phyloP scores from a whole-genome alignment of 2,113 vertebrate species.

The Sorex araneus region DNA sequence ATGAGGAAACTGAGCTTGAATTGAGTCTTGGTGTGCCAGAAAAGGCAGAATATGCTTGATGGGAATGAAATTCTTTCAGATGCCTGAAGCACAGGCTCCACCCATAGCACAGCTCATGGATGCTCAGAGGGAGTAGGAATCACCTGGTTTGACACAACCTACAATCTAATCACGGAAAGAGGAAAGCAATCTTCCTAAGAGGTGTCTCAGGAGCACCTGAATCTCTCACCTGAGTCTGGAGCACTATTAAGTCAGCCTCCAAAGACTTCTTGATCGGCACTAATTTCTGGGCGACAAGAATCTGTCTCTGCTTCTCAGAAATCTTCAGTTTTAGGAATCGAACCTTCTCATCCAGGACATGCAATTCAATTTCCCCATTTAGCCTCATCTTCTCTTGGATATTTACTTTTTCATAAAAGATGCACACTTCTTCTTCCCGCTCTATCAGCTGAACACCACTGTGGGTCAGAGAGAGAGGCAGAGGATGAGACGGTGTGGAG shows the following conservation, averaged over 20 bases:
- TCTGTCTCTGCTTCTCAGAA: slow-evolving; percentile 91
- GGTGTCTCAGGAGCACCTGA: background rate
- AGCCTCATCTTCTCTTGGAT: slow-evolving; percentile 90
- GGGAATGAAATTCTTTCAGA: background rate
- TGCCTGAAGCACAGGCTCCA: background rate
- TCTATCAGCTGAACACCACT: slow-evolving; percentile 94
- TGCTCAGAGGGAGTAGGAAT: background rate
- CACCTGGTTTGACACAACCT: background rate
- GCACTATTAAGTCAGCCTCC: slow-evolving; percentile 88
- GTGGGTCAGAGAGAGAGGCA: slow-evolving; percentile 71
- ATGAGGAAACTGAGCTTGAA: background rate
- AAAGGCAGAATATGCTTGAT: background rate
- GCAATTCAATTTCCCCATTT: slow-evolving; percentile 89
- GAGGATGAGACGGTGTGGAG: background rate
- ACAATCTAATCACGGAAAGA: background rate
- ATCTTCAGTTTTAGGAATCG: slow-evolving; percentile 89
- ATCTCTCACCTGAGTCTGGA: slow-evolving; percentile 93
- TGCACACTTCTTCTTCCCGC: slow-evolving; percentile 93
- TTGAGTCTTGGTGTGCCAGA: background rate
- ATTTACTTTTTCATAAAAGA: slow-evolving; percentile 92
- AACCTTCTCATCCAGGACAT: slow-evolving; percentile 92
- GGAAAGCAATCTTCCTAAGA: too few relatives aligned
- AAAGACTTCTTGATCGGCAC: slow-evolving; percentile 88
- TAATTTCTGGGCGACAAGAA: slow-evolving; percentile 86
- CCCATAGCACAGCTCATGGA: background rate